Percentiles rank a stretch among this genome's conserved stretches.
phyloP scores from a whole-genome alignment of 2,888 invertebrate species.

The Drosophila neotestacea region DNA sequence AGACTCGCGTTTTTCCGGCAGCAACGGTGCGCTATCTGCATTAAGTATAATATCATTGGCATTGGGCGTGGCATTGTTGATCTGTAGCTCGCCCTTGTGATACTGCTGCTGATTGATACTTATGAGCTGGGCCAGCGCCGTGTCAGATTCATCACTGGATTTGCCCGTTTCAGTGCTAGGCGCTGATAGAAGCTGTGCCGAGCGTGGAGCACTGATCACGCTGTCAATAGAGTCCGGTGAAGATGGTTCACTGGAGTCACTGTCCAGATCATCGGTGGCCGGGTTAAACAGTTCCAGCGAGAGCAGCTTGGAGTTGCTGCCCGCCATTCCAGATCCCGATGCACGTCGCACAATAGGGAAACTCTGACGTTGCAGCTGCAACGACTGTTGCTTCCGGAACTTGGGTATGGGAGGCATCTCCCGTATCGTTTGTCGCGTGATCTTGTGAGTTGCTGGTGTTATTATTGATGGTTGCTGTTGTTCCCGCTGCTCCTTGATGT shows the following conservation, averaged over 20 bases:
- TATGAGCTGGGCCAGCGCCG: conserved; percentile 47
- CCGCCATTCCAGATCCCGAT: conserved; percentile 81
- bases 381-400: conserved; percentile 85
- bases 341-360: conserved; percentile 91
- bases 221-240: conserved; percentile 95
- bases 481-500: conserved; percentile 56
- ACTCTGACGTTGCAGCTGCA: conserved; percentile 84
- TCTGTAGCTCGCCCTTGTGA: conserved; percentile 69
- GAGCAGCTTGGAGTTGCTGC: conserved; percentile 88
- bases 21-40: conserved; percentile 74
- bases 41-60: conserved; percentile 76
- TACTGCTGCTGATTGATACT: conserved; percentile 63
- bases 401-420: conserved; percentile 88
- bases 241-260: conserved; percentile 93
- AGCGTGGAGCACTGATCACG: conserved; percentile 90
- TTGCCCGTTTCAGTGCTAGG: conserved; percentile 40
- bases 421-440: conserved; percentile 88
- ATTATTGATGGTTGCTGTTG: conserved; percentile 7
- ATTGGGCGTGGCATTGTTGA: conserved; percentile 61
- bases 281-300: conserved; percentile 95
- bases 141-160: conserved; percentile 63
- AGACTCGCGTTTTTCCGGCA: conserved; percentile 63
- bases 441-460: conserved; percentile 83
- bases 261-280: conserved; percentile 95
- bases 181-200: conserved; percentile 57